A percentile compares a stretch with the other conserved stretches of the same genome.
These are phyloP conservation scores for Eristalis tenax DNA, from an alignment of 2,888 invertebrate species.

Conservation along the genomic window DNA sequence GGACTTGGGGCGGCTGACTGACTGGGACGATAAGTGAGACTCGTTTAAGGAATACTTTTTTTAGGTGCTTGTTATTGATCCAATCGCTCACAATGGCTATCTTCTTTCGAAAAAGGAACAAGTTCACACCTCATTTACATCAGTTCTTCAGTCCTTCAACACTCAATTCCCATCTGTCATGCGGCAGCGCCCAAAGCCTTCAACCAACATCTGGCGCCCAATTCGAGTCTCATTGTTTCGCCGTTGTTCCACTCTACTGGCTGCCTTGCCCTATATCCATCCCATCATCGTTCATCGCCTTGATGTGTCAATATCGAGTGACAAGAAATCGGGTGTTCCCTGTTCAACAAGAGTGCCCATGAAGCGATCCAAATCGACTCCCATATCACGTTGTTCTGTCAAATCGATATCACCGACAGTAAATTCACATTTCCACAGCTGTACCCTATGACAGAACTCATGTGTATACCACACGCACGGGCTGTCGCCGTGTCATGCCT, in stretches of 20 bases:
- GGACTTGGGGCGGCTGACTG: too few species aligned
- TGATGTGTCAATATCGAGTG: not conserved
- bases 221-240: not conserved
- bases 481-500: slow-evolving; percentile 5
- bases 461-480: not conserved
- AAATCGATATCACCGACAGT: slow-evolving; percentile 12
- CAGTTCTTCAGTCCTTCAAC: not conserved
- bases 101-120: too few species aligned
- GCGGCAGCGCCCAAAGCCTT: not conserved
- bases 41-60: too few species aligned
- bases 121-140: too few species aligned
- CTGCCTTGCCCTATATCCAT: not conserved
- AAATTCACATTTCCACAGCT: not conserved
- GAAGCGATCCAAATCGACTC: not conserved
- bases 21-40: too few species aligned
- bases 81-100: too few species aligned
- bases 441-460: slow-evolving; percentile 10
- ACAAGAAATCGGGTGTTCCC: slow-evolving; percentile 12
- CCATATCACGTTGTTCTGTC: slow-evolving; percentile 1
- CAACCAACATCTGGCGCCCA: not conserved
- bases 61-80: too few species aligned
- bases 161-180: not conserved
- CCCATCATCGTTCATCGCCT: not conserved
- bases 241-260: not conserved
- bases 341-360: not conserved